Percentiles rank a stretch among this genome's conserved stretches.
phyloP scores from a whole-genome alignment of 1,140 invertebrate genomes.

The Oreohelix idahoensis region DNA sequence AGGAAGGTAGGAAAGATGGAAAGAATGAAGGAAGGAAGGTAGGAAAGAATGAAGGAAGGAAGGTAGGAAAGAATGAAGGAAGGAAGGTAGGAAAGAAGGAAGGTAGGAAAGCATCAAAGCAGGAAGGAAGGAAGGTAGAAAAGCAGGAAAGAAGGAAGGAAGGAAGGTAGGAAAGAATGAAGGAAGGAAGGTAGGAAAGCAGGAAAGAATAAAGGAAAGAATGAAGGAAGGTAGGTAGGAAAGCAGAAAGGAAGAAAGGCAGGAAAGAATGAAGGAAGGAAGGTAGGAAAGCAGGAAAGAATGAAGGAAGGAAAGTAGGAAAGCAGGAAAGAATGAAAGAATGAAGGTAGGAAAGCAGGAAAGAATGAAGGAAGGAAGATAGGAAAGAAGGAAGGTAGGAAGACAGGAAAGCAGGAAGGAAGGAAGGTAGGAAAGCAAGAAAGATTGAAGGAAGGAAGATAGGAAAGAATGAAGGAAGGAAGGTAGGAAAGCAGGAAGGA shows the following conservation, averaged over 20 bases:
- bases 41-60: background rate
- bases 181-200: background rate
- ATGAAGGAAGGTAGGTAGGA: background rate
- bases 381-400: background rate
- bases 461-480: background rate
- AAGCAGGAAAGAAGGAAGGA: background rate
- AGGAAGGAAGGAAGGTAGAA: background rate
- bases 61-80: background rate
- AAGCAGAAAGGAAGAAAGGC: too few species aligned
- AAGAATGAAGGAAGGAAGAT: background rate
- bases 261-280: background rate
- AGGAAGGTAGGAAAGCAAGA: background rate
- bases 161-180: background rate
- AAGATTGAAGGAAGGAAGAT: background rate
- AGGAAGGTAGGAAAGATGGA: background rate
- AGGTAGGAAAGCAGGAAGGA: background rate
- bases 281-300: background rate
- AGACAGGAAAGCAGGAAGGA: background rate
- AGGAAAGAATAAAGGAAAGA: background rate
- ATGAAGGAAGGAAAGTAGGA: background rate
- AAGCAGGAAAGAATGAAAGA: conserved; percentile 49
- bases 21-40: background rate
- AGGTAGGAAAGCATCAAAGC: background rate
- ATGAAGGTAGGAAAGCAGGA: background rate
- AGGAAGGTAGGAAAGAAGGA: background rate